These are phyloP conservation scores for Gisinianus flammeolus DNA, from an alignment of 2,888 invertebrate species.

Conservation along the genomic window DNA sequence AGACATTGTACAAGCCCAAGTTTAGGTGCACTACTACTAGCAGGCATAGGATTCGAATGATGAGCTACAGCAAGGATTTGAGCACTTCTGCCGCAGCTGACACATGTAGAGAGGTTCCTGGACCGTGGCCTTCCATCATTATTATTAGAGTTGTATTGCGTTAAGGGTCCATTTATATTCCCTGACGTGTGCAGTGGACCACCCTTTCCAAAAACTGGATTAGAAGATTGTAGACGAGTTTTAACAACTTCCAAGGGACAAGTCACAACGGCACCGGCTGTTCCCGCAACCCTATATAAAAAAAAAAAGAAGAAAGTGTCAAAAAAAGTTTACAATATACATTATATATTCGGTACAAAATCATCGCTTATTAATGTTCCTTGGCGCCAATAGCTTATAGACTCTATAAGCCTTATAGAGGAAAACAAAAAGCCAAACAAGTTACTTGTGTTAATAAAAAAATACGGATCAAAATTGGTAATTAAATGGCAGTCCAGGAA, in stretches of 20 bases:
- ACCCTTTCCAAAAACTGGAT: conserved; percentile 66
- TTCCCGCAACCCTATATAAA: conserved; percentile 84
- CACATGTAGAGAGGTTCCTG: conserved; percentile 73
- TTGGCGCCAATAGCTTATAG: too few species aligned
- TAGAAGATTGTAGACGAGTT: conserved; percentile 90
- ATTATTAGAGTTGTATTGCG: background rate
- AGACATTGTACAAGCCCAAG: conserved; percentile 84
- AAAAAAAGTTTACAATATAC: background rate
- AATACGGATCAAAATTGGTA: too few species aligned
- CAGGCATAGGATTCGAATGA: conserved; percentile 52
- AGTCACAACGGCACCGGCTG: conserved; percentile 94
- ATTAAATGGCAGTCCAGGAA: too few species aligned
- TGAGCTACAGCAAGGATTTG: conserved; percentile 59
- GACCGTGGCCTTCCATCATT: conserved; percentile 67
- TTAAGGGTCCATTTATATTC: background rate
- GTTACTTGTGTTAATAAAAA: too few species aligned
- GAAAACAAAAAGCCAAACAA: too few species aligned
- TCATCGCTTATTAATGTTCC: too few species aligned
- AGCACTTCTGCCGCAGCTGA: conserved; percentile 62
- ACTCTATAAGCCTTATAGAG: too few species aligned
- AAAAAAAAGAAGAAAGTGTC: background rate
- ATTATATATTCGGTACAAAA: conserved; percentile 1
- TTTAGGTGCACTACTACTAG: conserved; percentile 52
- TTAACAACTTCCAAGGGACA: conserved; percentile 98
- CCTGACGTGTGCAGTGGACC: background rate